These are phyloP conservation scores for Callocephalon fimbriatum DNA, from an alignment of 2,113 vertebrate genomes.

Conservation along the genomic window DNA sequence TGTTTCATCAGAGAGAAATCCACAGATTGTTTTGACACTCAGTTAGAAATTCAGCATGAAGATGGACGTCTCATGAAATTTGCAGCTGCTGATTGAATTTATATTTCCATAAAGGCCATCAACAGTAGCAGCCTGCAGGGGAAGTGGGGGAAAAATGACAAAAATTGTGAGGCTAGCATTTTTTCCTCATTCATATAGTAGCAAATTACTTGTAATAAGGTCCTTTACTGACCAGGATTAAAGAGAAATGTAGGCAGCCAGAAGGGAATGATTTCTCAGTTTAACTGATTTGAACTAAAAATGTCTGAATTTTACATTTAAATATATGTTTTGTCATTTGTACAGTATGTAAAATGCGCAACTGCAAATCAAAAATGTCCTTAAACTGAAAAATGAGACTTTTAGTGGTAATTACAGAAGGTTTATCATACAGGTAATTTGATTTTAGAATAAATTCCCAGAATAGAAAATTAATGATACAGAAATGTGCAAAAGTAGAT, in stretches of 20 bases:
- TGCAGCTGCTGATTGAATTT: conserved; percentile 91
- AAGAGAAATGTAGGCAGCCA: conserved; percentile 73
- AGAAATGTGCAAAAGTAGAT: neutral
- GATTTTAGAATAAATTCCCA: conserved; percentile 39
- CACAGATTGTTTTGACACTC: conserved; percentile 89
- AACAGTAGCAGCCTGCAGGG: conserved; percentile 86
- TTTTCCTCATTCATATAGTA: conserved; percentile 75
- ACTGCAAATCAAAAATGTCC: conserved; percentile 18
- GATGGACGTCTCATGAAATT: conserved; percentile 90
- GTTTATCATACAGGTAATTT: conserved; percentile 38
- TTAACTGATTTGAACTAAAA: conserved; percentile 80
- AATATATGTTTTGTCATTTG: conserved; percentile 69
- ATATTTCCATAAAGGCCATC: conserved; percentile 93
- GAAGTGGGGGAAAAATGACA: conserved; percentile 75
- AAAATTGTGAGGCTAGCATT: conserved; percentile 77
- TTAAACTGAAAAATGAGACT: conserved; percentile 49
- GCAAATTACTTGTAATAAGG: conserved; percentile 81
- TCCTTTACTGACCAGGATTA: conserved; percentile 74
- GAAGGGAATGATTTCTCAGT: conserved; percentile 68
- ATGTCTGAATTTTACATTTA: conserved; percentile 73
- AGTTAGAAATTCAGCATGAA: conserved; percentile 87
- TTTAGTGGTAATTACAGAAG: conserved; percentile 30
- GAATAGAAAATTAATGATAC: neutral
- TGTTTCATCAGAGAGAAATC: conserved; percentile 83
- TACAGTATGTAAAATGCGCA: conserved; percentile 17